Conservation (phyloP, 2,888 invertebrate species). For the Drosophila niveifrons region DNA sequence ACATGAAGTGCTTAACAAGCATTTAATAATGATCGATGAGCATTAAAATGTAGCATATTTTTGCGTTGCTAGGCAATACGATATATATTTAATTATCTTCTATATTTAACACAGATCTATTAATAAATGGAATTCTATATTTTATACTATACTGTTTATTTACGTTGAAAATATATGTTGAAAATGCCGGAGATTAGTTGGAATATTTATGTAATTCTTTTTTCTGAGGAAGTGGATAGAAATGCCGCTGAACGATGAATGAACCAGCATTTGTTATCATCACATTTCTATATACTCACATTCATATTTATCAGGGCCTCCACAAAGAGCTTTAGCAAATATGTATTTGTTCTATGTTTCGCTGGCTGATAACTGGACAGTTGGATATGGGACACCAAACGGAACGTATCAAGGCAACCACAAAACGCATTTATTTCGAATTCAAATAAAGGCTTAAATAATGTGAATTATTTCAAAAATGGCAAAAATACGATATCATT, state of each 20-base stretch:
- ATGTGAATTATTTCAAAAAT: constrained; percentile 16
- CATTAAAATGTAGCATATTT: neutral
- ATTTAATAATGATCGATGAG: neutral
- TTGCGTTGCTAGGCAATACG: neutral
- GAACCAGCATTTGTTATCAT: constrained; percentile 2
- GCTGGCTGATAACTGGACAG: constrained; percentile 14
- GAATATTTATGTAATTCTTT: neutral
- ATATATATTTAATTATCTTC: neutral
- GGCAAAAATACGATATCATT: constrained; percentile 29
- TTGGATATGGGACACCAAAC: constrained; percentile 16
- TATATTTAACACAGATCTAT: neutral
- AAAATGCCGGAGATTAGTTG: neutral
- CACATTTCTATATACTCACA: neutral
- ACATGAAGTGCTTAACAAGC: neutral
- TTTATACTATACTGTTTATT: neutral
- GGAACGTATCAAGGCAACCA: constrained; percentile 1
- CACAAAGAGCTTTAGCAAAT: neutral
- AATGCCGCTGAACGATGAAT: neutral
- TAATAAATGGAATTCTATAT: neutral
- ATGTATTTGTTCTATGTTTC: neutral
- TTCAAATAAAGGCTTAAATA: neutral
- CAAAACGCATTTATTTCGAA: neutral
- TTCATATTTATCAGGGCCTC: constrained; percentile 12
- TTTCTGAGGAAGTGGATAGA: constrained; percentile 4
- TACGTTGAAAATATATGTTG: neutral